Conservation (phyloP, 53 echinoderm and acorn worm species). For the Apostichopus leukothele region DNA sequence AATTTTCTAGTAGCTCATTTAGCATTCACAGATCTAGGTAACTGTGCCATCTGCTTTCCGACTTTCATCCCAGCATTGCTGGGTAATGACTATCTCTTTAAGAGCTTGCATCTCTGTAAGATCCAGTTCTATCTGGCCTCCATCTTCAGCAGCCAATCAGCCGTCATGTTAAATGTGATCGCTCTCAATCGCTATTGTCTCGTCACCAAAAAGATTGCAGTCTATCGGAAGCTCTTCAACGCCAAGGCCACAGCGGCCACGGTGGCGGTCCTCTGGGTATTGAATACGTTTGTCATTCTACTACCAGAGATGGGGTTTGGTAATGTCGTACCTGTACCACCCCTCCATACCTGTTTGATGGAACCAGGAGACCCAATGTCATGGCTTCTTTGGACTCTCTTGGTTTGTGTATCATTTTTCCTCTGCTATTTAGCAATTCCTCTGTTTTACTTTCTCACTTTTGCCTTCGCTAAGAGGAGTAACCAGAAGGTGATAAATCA, state of each 20-base stretch:
- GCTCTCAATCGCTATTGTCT: conserved; percentile 64
- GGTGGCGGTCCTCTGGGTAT: conserved; percentile 61
- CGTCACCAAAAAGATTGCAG: conserved; percentile 54
- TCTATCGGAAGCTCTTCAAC: conserved; percentile 63
- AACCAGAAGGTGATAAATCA: conserved; percentile 26
- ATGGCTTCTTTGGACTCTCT: conserved; percentile 50
- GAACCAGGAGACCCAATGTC: conserved; percentile 56
- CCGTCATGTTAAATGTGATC: conserved; percentile 39
- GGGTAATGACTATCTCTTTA: conserved; percentile 9
- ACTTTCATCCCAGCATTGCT: conserved; percentile 25
- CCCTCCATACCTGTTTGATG: conserved; percentile 45
- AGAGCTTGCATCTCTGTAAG: background rate
- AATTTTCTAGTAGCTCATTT: conserved; percentile 48
- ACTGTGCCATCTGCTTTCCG: conserved; percentile 34
- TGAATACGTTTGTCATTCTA: conserved; percentile 49
- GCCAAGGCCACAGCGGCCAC: conserved; percentile 45
- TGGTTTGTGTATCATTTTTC: conserved; percentile 48
- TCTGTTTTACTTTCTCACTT: conserved; percentile 59
- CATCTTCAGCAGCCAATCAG: conserved; percentile 33
- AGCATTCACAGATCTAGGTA: conserved; percentile 37
- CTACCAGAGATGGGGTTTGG: conserved; percentile 72
- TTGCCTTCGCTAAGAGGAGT: conserved; percentile 50
- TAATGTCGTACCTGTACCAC: conserved; percentile 47
- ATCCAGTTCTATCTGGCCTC: conserved; percentile 21
- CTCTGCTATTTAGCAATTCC: conserved; percentile 55